Evolutionary conservation across 2,888 invertebrate species (phyloP).

Genomic region (Tetragonisca angustula): DNA sequence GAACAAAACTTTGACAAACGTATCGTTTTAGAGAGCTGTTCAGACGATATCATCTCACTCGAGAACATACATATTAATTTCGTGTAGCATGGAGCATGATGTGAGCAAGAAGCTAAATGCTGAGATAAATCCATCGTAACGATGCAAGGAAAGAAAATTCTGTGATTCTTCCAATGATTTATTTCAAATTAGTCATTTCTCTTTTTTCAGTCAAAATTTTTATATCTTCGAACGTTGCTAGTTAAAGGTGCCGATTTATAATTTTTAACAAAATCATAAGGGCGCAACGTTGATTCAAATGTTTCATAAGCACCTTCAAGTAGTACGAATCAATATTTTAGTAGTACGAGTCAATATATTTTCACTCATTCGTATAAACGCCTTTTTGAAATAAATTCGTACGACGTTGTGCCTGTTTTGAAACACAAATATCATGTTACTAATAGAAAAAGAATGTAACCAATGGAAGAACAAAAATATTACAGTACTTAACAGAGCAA

Average conservation of each 20-base stretch:
- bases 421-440: too few species aligned
- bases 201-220: not conserved
- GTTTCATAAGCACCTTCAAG: not conserved
- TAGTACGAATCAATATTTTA: not conserved
- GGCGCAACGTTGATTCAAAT: not conserved
- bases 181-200: not conserved
- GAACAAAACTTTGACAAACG: slow-evolving; percentile 20
- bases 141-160: not conserved
- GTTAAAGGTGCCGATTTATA: not conserved
- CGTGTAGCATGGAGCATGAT: not conserved
- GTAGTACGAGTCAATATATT: too few species aligned
- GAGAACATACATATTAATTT: slow-evolving; percentile 39
- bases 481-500: not conserved
- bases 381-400: too few species aligned
- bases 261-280: too few species aligned
- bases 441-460: too few species aligned
- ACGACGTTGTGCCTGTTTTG: too few species aligned
- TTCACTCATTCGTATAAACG: too few species aligned
- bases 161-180: not conserved
- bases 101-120: not conserved
- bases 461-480: too few species aligned
- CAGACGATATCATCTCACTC: slow-evolving; percentile 2
- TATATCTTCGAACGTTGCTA: not conserved
- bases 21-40: slow-evolving; percentile 3
- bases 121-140: not conserved